phyloP scores from a whole-genome alignment of 2,113 vertebrate species.

The Salvelinus sp. region DNA sequence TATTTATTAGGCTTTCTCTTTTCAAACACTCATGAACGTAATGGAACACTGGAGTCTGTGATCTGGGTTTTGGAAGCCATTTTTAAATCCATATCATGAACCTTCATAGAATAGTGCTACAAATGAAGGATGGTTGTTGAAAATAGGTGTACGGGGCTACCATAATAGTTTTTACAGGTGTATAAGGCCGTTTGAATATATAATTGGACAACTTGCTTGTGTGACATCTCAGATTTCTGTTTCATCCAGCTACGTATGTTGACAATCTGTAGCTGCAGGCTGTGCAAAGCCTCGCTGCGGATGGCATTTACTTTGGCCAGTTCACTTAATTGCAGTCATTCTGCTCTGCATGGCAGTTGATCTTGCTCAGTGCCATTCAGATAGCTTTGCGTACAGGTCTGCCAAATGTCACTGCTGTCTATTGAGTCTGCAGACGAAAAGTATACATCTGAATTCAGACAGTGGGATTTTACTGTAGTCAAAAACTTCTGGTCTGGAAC shows the following conservation, averaged over 20 bases:
- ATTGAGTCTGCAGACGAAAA: too few species aligned
- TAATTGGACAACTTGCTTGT: conserved; percentile 29
- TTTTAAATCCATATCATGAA: too few species aligned
- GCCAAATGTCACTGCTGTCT: background rate
- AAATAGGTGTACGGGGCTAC: conserved; percentile 24
- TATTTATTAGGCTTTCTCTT: too few species aligned
- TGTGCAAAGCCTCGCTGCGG: background rate
- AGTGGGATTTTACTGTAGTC: too few species aligned
- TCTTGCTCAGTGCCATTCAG: conserved; percentile 28
- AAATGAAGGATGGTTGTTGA: too few species aligned
- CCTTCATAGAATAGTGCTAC: too few species aligned
- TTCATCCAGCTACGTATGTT: too few species aligned
- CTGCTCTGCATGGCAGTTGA: conserved; percentile 66
- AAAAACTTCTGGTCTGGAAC: too few species aligned
- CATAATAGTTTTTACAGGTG: background rate
- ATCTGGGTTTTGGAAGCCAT: too few species aligned
- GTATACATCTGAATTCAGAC: too few species aligned
- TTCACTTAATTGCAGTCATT: background rate
- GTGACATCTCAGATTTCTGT: background rate
- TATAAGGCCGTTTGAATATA: conserved; percentile 34
- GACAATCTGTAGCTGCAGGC: background rate
- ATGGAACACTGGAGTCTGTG: too few species aligned
- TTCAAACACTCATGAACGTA: background rate
- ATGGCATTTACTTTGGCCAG: background rate
- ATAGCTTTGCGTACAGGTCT: conserved; percentile 21